Base-by-base conservation (phyloP, 35 echinoderm and acorn worm species). In the Patiria miniata region DNA sequence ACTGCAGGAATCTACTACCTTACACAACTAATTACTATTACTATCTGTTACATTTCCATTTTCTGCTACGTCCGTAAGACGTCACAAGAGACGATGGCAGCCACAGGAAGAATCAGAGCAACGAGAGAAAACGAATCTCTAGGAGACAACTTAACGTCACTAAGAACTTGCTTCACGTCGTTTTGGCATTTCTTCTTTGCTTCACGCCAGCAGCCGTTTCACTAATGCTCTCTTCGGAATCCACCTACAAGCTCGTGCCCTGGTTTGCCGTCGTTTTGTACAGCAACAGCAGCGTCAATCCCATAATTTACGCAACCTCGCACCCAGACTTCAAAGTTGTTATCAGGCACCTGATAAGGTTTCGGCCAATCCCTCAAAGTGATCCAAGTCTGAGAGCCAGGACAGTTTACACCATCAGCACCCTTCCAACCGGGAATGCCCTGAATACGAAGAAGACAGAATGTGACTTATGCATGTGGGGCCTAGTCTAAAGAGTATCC, bases 301-400 rank as follows among this genome's bases (percentile, higher is more conserved):
- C 89, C 2, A 34, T 91, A 28, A 91, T 91, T 8, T 91, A 91
- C 32, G 89, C 89, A 15, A 77, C 61, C 18, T 78, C 78, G 29
- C 89, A 91, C 65, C 89, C 89, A 10, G 57, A 91, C 77, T 91
- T 91, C 83, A 91, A 91, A 40, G 52, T 19, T 50, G 83, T 85
- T 59, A 60, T 91, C 83, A 29, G 52, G 39, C 19, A 56, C 19
- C 79, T 91, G 68, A 39, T 85, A 15, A 79, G 42, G 29, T 91
- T 81, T 68, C 69, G 21, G 37, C 4, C 4, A 47, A 47, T 47
- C 42, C 42, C 42, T 6, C 42, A 12, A 47, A 47, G 42, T 47
- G 42, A 12, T 47, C 4, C 42, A 47, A 12, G 42, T 47, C 4
- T 4, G 42, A 47, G 42, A 12, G 12, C 4, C 42, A 4, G 42